These are phyloP conservation scores for Sclerodermus sp. DNA, from an alignment of 2,888 invertebrate species.

Conservation along the genomic window DNA sequence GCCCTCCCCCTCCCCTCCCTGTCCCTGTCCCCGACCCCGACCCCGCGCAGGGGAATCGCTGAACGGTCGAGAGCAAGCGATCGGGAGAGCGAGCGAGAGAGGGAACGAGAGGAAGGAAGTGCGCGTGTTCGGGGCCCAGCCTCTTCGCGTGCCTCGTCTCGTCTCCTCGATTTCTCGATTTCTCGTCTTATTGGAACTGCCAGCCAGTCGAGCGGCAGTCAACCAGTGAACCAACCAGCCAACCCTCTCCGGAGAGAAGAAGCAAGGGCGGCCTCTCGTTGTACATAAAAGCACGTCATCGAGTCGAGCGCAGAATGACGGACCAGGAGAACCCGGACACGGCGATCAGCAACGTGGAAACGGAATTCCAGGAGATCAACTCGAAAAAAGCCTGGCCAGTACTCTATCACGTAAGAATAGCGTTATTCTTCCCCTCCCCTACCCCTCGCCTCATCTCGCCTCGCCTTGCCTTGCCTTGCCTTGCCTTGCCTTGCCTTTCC, in stretches of 20 bases:
- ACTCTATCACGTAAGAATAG: slow-evolving; percentile 69
- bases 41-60: too few relatives aligned
- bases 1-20: too few relatives aligned
- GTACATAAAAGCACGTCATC: slow-evolving; percentile 15
- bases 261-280: background rate
- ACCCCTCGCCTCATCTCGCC: slow-evolving; percentile 9
- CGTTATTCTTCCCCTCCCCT: too few relatives aligned
- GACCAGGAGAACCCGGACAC: slow-evolving; percentile 29
- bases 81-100: background rate
- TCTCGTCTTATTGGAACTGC: slow-evolving; percentile 14
- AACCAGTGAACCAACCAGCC: slow-evolving; percentile 1
- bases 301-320: slow-evolving; percentile 33
- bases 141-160: slow-evolving; percentile 29
- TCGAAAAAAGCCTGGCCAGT: slow-evolving; percentile 71
- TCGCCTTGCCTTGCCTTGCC: slow-evolving; percentile 15
- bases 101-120: background rate
- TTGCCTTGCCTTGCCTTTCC: too few relatives aligned
- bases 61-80: too few relatives aligned
- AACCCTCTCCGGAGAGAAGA: background rate
- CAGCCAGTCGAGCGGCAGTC: slow-evolving; percentile 15
- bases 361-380: slow-evolving; percentile 73
- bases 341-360: slow-evolving; percentile 64
- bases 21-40: too few relatives aligned
- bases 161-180: slow-evolving; percentile 5
- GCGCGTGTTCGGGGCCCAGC: slow-evolving; percentile 27